Evolutionary conservation across 2,113 vertebrate genomes (phyloP).

Genomic region (Ia io): DNA sequence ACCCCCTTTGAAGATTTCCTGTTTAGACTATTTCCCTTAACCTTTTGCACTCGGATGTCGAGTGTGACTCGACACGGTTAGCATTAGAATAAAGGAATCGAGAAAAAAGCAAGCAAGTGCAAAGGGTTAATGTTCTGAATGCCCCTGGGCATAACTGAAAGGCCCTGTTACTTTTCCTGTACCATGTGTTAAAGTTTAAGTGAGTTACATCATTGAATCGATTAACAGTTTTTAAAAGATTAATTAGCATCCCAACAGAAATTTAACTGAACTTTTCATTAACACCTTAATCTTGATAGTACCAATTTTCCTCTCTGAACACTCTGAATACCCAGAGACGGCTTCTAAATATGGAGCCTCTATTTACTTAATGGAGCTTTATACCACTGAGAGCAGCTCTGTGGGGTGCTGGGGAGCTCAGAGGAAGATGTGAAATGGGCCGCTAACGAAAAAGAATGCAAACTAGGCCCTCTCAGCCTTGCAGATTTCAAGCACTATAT

Average conservation of each 20-base stretch:
- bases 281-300: conserved; percentile 66
- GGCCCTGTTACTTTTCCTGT: conserved; percentile 48
- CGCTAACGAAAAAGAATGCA: conserved; percentile 49
- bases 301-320: conserved; percentile 59
- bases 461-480: conserved; percentile 43
- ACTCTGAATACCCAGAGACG: conserved; percentile 62
- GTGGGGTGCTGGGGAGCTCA: conserved; percentile 52
- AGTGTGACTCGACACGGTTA: no score
- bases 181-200: conserved; percentile 58
- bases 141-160: conserved; percentile 55
- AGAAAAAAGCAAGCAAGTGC: no score
- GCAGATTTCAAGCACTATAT: conserved; percentile 45
- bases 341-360: conserved; percentile 55
- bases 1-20: conserved; percentile 8
- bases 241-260: conserved; percentile 69
- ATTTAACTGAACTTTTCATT: conserved; percentile 69
- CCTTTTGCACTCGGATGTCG: no score
- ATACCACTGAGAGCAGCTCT: conserved; percentile 50
- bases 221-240: conserved; percentile 72
- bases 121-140: conserved; percentile 55
- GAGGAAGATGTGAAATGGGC: conserved; percentile 47
- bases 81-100: no score
- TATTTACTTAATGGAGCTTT: conserved; percentile 70
- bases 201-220: conserved; percentile 58
- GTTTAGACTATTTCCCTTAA: conserved; percentile 45